A percentile compares a stretch with the other conserved stretches of the same genome.
Evolutionary conservation across 1,140 invertebrate genomes (phyloP).

Genomic region (Bombus sibiricus): DNA sequence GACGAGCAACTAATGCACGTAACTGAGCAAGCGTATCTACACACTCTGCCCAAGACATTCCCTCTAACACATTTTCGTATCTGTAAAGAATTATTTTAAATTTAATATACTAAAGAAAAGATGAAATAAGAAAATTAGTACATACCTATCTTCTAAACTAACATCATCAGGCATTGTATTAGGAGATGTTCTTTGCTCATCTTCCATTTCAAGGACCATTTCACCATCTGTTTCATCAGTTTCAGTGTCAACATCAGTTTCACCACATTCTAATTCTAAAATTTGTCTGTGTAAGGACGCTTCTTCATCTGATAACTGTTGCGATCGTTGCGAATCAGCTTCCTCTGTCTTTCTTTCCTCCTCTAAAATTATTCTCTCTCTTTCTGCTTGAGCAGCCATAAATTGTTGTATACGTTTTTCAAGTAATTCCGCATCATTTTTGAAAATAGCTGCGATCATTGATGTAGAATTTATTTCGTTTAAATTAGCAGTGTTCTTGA

Average conservation of each 20-base stretch:
- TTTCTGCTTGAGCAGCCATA: conserved; percentile 80
- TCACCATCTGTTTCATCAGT: conserved; percentile 91
- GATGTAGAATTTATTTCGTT: conserved; percentile 79
- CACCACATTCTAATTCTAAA: conserved; percentile 89
- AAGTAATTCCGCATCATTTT: conserved; percentile 82
- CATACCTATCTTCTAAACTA: conserved; percentile 78
- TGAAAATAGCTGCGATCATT: conserved; percentile 80
- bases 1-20: conserved; percentile 89
- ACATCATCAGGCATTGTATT: conserved; percentile 73
- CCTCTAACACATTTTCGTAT: conserved; percentile 88
- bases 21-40: conserved; percentile 90
- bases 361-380: conserved; percentile 80
- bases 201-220: conserved; percentile 85
- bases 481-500: conserved; percentile 56
- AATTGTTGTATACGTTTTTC: conserved; percentile 82
- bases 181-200: conserved; percentile 72
- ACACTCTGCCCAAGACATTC: conserved; percentile 91
- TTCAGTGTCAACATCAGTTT: conserved; percentile 92
- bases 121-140: conserved; percentile 7
- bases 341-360: conserved; percentile 83
- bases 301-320: conserved; percentile 90
- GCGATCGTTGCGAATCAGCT: conserved; percentile 81
- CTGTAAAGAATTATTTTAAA: conserved; percentile 57
- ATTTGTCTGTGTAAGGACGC: conserved; percentile 92
- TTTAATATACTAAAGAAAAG: neutral